phyloP scores from a whole-genome alignment of 2,797 vertebrate species.

The Aeoliscus strigatus region DNA sequence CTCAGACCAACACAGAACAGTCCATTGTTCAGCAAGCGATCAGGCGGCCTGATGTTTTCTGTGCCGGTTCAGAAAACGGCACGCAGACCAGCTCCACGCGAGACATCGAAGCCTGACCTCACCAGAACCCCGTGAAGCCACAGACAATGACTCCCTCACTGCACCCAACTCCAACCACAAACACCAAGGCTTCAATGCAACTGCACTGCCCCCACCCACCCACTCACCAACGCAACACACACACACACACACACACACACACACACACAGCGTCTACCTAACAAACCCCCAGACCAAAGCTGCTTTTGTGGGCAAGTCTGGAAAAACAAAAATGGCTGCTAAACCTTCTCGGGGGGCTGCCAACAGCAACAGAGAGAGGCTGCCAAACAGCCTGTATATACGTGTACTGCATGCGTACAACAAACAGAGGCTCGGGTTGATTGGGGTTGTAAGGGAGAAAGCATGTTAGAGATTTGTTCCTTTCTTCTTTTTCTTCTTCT shows the following conservation, averaged over 20 bases:
- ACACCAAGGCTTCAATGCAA: conserved; percentile 36
- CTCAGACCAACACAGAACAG: background rate
- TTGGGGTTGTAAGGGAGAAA: conserved; percentile 34
- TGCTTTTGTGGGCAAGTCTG: conserved; percentile 48
- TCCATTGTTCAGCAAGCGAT: background rate
- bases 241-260: conserved; percentile 11
- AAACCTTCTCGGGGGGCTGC: conserved; percentile 20
- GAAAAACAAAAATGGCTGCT: conserved; percentile 43
- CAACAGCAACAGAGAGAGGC: conserved; percentile 32
- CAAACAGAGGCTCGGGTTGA: conserved; percentile 22
- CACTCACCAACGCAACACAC: conserved; percentile 3
- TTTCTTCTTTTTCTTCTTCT: conserved; percentile 23
- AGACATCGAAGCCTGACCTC: conserved; percentile 46
- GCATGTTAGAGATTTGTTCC: conserved; percentile 22
- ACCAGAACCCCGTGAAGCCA: conserved; percentile 43
- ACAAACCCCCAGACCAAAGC: conserved; percentile 46
- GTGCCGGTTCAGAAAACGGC: conserved; percentile 8
- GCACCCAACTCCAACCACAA: conserved; percentile 54
- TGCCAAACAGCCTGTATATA: conserved; percentile 4
- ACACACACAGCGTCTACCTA: conserved; percentile 31
- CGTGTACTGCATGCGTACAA: background rate
- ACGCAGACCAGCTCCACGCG: conserved; percentile 13
- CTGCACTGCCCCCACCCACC: conserved; percentile 19
- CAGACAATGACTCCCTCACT: conserved; percentile 47
- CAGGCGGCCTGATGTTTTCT: conserved; percentile 1